Conservation (phyloP, 2,113 vertebrate genomes). For the Tachuris rubrigastra region DNA sequence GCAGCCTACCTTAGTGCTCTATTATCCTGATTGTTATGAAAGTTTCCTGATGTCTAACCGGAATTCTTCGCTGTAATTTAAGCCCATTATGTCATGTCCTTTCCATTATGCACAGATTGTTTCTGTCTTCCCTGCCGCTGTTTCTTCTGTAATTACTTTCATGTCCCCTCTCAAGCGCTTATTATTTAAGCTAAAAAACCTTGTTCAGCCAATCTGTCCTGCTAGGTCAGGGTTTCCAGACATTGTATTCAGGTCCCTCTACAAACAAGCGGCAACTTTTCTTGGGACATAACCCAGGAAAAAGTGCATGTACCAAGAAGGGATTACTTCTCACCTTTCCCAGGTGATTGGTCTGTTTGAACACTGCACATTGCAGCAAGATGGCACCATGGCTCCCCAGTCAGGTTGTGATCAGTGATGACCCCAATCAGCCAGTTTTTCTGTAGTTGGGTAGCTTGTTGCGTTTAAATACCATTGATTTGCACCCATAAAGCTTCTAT, state of each 20-base stretch:
- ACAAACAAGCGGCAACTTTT: neutral
- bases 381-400: neutral
- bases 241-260: neutral
- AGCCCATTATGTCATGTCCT: constrained; percentile 65
- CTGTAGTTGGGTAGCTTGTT: neutral
- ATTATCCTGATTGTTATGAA: constrained; percentile 61
- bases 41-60: constrained; percentile 64
- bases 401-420: neutral
- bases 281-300: neutral
- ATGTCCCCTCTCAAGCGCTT: neutral
- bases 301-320: neutral
- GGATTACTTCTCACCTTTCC: neutral
- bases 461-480: neutral
- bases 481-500: neutral
- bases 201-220: neutral
- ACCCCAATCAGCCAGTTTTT: neutral
- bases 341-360: neutral
- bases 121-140: constrained; percentile 30
- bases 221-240: neutral
- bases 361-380: neutral
- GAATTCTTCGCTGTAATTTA: constrained; percentile 51
- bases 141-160: constrained; percentile 57
- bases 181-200: constrained; percentile 41
- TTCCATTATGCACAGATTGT: constrained; percentile 57
- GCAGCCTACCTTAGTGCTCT: constrained; percentile 51